phyloP scores from a whole-genome alignment of 1,140 invertebrate genomes.

The Arctopsyche grandis region DNA sequence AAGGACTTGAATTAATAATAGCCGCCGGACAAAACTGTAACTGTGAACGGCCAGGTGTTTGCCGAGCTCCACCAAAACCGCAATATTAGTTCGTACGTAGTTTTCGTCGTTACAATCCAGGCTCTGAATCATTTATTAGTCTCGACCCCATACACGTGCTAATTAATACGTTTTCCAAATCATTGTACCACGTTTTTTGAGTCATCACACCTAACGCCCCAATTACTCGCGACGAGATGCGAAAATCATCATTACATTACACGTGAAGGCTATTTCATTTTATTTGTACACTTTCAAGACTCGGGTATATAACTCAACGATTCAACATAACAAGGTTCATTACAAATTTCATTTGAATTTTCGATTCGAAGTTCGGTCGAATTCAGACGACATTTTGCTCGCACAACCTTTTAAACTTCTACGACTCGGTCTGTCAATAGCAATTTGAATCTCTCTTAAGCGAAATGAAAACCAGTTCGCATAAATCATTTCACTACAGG shows the following conservation, averaged over 20 bases:
- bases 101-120: background rate
- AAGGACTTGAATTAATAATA: slow-evolving; percentile 15
- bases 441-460: background rate
- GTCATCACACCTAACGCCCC: too few species aligned
- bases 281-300: too few species aligned
- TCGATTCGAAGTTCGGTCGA: background rate
- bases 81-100: slow-evolving; percentile 22
- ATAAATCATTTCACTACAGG: too few species aligned
- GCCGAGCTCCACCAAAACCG: background rate
- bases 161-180: background rate
- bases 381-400: background rate
- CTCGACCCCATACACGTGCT: background rate
- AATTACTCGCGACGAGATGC: too few species aligned
- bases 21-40: slow-evolving; percentile 7
- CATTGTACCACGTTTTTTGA: too few species aligned
- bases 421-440: background rate
- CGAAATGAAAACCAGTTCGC: too few species aligned
- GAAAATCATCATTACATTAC: too few species aligned
- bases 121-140: slow-evolving; percentile 21
- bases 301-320: too few species aligned
- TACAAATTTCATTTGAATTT: slow-evolving; percentile 9
- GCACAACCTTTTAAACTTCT: slow-evolving; percentile 7
- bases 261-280: too few species aligned
- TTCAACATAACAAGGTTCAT: background rate
- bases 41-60: background rate